Base-by-base conservation (phyloP, 2,797 vertebrate species). In the Crypturellus tataupa region DNA sequence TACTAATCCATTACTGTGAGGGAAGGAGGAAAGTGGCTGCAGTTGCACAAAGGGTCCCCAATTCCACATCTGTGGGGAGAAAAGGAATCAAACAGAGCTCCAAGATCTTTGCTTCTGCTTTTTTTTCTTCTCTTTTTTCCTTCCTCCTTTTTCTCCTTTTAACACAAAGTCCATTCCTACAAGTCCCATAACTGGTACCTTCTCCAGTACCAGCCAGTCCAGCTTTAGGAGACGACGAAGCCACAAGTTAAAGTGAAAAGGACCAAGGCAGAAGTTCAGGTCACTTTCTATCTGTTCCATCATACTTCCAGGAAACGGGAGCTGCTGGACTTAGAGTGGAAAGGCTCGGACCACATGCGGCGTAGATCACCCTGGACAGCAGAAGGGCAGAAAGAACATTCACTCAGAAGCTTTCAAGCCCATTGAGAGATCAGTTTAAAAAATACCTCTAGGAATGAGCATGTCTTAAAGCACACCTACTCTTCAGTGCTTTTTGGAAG, bases 261-360 rank as follows among this genome's bases (percentile, higher is more conserved):
- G 97, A 97, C 95, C 87, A 89, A 85, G 94, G 93, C 60, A 95
- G 97, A 96, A 96, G 91, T 93, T 96, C 96, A 89, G 96, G 95
- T 97, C 95, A 94, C 95, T 94, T 97, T 96, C 97, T 58, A 23
- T 95, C 92, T 16, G 95, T 95, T 97, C 98, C 98, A 99, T 99
- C 99, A 99, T 99, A 99, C 99, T 97, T 99, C 99, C 97, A 99
- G 98, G 98, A 99, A 99, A 59, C 99, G 99, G 80, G 99, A 98
- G 98, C 98, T 99, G 98, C 97, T 99, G 98, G 99, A 94, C 98
- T 99, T 99, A 98, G 99, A 70, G 94, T 99, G 99, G 98, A 99
- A 99, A 47, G 99, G 99, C 97, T 99, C 99, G 16, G 99, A 99
- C 99, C 99, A 99, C 99, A 99, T 99, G 97, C 99, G 98, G 83